These are phyloP conservation scores for Dendroctonus valens DNA, from an alignment of 1,140 invertebrate species.

Conservation along the genomic window DNA sequence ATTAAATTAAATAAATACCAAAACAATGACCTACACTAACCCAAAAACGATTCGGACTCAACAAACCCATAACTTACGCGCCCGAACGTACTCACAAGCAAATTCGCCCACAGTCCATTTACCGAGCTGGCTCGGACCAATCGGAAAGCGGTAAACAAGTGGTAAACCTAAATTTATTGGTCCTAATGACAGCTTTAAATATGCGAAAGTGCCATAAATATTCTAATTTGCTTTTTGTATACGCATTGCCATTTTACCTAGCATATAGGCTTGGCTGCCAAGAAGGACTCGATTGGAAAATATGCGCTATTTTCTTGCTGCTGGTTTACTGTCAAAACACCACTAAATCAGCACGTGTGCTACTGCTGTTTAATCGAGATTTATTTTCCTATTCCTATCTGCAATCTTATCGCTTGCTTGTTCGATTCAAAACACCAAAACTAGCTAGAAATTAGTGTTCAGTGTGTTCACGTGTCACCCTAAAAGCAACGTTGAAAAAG, in stretches of 20 bases:
- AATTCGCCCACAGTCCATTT: constrained; percentile 22
- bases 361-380: too few relatives aligned
- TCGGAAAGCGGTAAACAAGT: constrained; percentile 24
- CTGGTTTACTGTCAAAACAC: too few relatives aligned
- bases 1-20: not conserved
- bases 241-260: constrained; percentile 22
- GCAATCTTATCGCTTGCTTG: too few relatives aligned
- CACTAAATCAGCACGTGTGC: too few relatives aligned
- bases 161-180: constrained; percentile 31
- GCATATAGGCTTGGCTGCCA: constrained; percentile 18
- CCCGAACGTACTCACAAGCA: constrained; percentile 12
- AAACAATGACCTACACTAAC: constrained; percentile 14
- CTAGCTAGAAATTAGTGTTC: too few relatives aligned
- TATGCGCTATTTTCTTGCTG: too few relatives aligned
- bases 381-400: too few relatives aligned
- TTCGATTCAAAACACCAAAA: too few relatives aligned
- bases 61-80: constrained; percentile 19
- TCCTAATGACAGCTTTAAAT: constrained; percentile 30
- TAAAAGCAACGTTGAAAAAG: too few relatives aligned
- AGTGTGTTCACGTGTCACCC: too few relatives aligned
- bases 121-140: constrained; percentile 12
- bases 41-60: constrained; percentile 14
- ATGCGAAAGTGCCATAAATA: constrained; percentile 28
- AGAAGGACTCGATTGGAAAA: not conserved
- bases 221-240: constrained; percentile 28